Percentiles rank a stretch among this genome's conserved stretches.
Conservation (phyloP, 2,888 invertebrate genomes). For the Drosophila mulleri region DNA sequence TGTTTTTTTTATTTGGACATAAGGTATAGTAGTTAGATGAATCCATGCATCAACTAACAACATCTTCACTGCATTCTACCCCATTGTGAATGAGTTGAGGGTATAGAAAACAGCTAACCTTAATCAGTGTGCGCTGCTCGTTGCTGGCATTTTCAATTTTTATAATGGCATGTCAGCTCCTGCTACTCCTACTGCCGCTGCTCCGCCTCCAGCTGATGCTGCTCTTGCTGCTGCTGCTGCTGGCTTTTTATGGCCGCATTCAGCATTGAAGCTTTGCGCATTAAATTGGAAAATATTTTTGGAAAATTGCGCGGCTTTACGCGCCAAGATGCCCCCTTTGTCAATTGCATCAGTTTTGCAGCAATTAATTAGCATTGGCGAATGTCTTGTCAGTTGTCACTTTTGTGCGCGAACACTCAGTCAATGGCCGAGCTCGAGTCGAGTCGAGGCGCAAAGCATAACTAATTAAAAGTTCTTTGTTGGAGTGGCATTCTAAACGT, state of each 20-base stretch:
- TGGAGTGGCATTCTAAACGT: not conserved
- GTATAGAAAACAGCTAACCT: slow-evolving; percentile 20
- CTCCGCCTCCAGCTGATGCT: slow-evolving; percentile 12
- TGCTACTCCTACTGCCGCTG: slow-evolving; percentile 19
- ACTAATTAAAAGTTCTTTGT: slow-evolving; percentile 55
- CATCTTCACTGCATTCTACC: not conserved
- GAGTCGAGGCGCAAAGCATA: slow-evolving; percentile 13
- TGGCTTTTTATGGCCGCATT: slow-evolving; percentile 29
- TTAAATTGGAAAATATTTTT: slow-evolving; percentile 46
- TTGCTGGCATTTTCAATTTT: slow-evolving; percentile 68
- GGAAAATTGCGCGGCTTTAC: slow-evolving; percentile 27
- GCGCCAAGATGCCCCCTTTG: not conserved
- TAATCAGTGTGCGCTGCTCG: slow-evolving; percentile 40
- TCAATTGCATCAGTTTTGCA: slow-evolving; percentile 31
- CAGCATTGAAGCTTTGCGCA: slow-evolving; percentile 38
- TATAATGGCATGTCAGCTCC: slow-evolving; percentile 58
- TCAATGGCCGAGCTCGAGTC: not conserved
- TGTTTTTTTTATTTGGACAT: too few species aligned
- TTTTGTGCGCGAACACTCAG: slow-evolving; percentile 12
- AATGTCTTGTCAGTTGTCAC: slow-evolving; percentile 32
- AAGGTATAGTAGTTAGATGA: too few species aligned
- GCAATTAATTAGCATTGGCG: slow-evolving; percentile 42
- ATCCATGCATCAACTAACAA: not conserved
- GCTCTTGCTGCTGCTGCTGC: slow-evolving; percentile 11
- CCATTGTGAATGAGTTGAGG: not conserved